Evolutionary conservation across 2,888 invertebrate species (phyloP), one percentile per base, ranked within the genome.

Genomic region (Esperia sulphurella): DNA sequence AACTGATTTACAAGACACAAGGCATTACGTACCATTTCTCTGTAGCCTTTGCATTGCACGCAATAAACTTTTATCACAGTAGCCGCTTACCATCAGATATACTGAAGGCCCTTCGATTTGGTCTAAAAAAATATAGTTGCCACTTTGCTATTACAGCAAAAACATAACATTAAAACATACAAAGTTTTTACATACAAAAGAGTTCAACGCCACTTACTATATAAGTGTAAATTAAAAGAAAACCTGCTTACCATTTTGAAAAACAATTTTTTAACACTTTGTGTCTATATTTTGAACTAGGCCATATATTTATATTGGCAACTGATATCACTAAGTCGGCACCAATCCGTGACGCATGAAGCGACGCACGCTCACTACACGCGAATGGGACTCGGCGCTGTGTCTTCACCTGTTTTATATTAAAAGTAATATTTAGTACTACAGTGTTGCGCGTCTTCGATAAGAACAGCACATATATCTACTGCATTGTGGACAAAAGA

Each of bases 381-480:
- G 57, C 68, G 65, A 77, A 65, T 79, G 76, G 58, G 52, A 51
- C 51, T 50, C 29, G 46, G 49, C 49, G 55, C 43, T 49, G 37
- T 31, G 48, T 62, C 54, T 54, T 58, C 61, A 54, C 54, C 49
- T 60, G 57, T 68, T 79, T 75, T 79, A 79, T 80, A 79, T 63
- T 21, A 21, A 62, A 68, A 64, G 62, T 59, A 31, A 35, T 8
- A 39, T 39, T 39, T 14, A 5, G 39, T 14, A 7, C 7, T 14
- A 14, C 9, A 10, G n/a, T 33, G 33, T 8, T 14, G 33, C 43
- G 43, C 43, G 33, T 33, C 33, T 43, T 33, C 8, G 43, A 43
- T 43, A 43, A 43, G 14, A 28, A 12, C 28, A 14, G 39, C 13
- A 14, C 39, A 39, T 7, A 37, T 12, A 10, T 31, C 10, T 7